Percentiles rank a stretch among this genome's conserved stretches.
phyloP scores from a whole-genome alignment of 2,797 vertebrate genomes.

The Zonotrichia albicollis region DNA sequence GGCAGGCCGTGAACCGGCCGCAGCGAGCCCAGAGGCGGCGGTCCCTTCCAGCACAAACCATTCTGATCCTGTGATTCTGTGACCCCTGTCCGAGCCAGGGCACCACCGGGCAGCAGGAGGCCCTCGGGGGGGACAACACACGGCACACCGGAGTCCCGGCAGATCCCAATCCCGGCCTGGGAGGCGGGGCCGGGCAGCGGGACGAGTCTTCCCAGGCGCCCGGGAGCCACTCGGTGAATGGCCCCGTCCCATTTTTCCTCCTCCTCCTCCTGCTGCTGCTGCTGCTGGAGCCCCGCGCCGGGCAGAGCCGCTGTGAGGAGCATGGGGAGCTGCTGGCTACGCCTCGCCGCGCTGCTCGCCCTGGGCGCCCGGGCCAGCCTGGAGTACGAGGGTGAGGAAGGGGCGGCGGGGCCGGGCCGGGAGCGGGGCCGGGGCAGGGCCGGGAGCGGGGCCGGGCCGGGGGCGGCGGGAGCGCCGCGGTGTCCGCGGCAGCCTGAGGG shows the following conservation, averaged over 20 bases:
- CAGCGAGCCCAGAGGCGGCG: background rate
- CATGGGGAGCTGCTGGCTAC: constrained; percentile 65
- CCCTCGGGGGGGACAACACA: rapidly evolving
- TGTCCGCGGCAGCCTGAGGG: background rate
- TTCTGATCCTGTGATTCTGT: background rate
- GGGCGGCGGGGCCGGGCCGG: background rate
- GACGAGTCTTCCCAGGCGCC: constrained; percentile 7
- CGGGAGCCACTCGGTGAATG: background rate
- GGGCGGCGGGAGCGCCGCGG: background rate
- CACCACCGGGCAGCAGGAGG: background rate
- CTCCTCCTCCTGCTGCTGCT: background rate
- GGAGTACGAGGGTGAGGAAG: constrained; percentile 44
- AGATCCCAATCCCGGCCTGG: background rate
- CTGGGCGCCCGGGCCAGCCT: constrained; percentile 2
- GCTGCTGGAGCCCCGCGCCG: background rate
- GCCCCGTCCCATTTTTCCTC: background rate
- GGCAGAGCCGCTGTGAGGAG: background rate
- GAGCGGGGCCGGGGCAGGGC: background rate
- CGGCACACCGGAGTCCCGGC: rapidly evolving
- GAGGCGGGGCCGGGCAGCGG: background rate
- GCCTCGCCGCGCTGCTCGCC: constrained; percentile 42
- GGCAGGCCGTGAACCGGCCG: background rate
- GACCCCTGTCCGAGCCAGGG: background rate
- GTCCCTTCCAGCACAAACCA: background rate
- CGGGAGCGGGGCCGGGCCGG: background rate